Evolutionary conservation across 2,797 vertebrate species (phyloP).

Genomic region (Oreortyx pictus): DNA sequence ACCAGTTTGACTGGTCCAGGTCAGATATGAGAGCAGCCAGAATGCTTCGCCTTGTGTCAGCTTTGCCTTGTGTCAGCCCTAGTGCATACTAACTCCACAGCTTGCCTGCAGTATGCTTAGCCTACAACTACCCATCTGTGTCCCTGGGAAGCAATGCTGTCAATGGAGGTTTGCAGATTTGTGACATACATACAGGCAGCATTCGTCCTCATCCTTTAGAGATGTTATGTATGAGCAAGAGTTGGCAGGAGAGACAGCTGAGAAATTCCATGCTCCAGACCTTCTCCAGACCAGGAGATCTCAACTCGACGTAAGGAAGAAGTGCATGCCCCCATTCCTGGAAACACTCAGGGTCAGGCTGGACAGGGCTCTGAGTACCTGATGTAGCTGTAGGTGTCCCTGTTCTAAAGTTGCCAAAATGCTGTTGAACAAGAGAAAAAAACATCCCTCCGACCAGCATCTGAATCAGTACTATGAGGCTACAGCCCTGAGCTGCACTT

Average conservation of each 20-base stretch:
- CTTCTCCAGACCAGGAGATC: constrained; percentile 26
- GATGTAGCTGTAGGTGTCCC: too few relatives aligned
- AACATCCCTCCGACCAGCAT: not conserved
- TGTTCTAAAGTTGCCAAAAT: not conserved
- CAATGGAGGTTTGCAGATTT: not conserved
- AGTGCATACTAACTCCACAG: not conserved
- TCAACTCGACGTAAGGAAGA: too few relatives aligned
- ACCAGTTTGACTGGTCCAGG: not conserved
- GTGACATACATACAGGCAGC: not conserved
- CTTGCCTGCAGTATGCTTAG: not conserved
- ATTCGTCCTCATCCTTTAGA: constrained; percentile 14
- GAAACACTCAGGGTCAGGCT: too few relatives aligned
- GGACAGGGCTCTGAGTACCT: too few relatives aligned
- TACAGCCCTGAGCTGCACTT: not conserved
- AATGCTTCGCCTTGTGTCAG: not conserved
- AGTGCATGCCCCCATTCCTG: too few relatives aligned
- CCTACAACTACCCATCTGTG: not conserved
- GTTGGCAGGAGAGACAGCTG: not conserved
- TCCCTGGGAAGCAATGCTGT: not conserved
- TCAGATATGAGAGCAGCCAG: not conserved
- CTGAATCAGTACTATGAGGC: not conserved
- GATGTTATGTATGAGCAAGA: not conserved
- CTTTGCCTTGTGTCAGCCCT: not conserved
- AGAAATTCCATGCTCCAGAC: not conserved
- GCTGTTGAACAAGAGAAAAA: not conserved